phyloP scores from a whole-genome alignment of 2,113 vertebrate genomes.

The Noturus placidus region DNA sequence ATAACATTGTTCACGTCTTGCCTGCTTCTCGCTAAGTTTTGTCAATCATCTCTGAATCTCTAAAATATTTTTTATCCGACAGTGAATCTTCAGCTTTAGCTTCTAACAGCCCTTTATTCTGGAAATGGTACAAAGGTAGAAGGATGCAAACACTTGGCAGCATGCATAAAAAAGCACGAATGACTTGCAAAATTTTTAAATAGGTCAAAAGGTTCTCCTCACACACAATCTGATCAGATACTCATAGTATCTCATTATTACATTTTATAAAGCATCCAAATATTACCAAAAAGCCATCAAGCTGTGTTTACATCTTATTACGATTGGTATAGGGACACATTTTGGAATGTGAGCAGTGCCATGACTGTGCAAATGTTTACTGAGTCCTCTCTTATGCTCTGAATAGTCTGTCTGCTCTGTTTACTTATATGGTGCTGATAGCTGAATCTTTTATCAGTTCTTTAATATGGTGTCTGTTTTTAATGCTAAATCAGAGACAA shows the following conservation, averaged over 20 bases:
- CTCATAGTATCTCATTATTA: not conserved
- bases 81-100: not conserved
- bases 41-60: conserved; percentile 4
- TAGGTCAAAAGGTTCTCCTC: conserved; percentile 10
- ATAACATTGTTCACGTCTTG: not conserved
- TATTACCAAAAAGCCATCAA: not conserved
- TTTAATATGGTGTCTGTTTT: not conserved
- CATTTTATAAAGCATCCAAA: not conserved
- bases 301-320: not conserved
- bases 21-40: not conserved
- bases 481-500: conserved; percentile 55
- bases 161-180: conserved; percentile 16
- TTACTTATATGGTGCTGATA: not conserved
- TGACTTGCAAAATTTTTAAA: conserved; percentile 44
- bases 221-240: not conserved
- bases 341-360: not conserved
- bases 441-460: not conserved
- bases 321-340: not conserved
- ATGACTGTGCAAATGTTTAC: conserved; percentile 9
- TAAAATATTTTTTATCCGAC: not conserved
- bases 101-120: not conserved
- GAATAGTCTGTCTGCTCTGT: not conserved
- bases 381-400: not conserved
- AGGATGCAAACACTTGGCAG: not conserved
- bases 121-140: not conserved